Base-by-base conservation (phyloP, 1,140 invertebrate species). In the Pseudomyrmex cubaensis region DNA sequence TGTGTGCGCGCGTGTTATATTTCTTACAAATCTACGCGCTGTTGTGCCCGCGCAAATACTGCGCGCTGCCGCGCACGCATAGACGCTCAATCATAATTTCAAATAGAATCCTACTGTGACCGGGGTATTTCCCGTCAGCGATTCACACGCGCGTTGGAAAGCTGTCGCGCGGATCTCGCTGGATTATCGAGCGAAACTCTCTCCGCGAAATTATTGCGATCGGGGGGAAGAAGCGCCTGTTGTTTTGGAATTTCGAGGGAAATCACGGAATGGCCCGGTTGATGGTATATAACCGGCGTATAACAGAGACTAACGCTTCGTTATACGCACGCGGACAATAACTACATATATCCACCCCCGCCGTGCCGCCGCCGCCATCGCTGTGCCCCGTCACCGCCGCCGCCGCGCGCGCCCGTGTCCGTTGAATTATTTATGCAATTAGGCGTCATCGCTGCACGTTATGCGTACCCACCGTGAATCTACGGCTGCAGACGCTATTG, bases 381-480 rank as follows among this genome's bases (percentile, higher is more conserved):
- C 22, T 25, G 22, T 25, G 35, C 20, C 20, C 5, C 35, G 4
- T 3, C 22, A 22, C 35, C 35, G 35, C 0, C 35, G 3, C 35
- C 50, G 54, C 66, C 85, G 82, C 76, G 88, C 75, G 25, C 25
- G 25, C 25, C 80, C 87, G 84, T 89, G 84, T 87, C 87, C 87
- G 88, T 91, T 92, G 91, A 92, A 93, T 92, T 92, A 92, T 92
- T 93, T 92, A 92, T 92, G 90, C 89, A 92, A 92, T 92, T 93
- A 92, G 90, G 87, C 84, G 85, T 90, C 87, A 89, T 90, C 88
- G 89, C 62, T 87, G 59, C 63, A 70, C 83, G 83, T 78, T 80
- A 84, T 69, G 82, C 83, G 75, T 84, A 84, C 82, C 78, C 85
- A 84, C 84, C 86, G 84, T 85, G 80, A 85, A 85, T 66, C 61